Evolutionary conservation across 1,140 invertebrate species (phyloP), one percentile per base, ranked within the genome.

Genomic region (Dufourea novaeangliae): DNA sequence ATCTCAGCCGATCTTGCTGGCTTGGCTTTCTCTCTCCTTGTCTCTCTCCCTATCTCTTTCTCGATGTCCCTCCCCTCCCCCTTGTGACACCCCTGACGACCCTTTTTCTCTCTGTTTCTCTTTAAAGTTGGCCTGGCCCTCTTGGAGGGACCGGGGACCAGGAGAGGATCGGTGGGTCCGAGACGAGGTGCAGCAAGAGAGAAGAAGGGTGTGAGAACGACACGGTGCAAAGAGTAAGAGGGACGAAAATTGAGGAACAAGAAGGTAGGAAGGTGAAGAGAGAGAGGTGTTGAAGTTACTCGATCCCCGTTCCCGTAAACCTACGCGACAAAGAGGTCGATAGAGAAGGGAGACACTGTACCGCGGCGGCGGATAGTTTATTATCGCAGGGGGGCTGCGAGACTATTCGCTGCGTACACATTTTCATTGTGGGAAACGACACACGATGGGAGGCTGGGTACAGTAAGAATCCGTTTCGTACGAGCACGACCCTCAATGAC

Each of bases 1-100:
- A 90, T 88, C 85, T 88, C 87, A 79, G 82, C 64, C 85, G 88
- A 88, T 89, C 84, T 79, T 57, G 56, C 73, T 79, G 76, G 68
- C 66, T 83, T 82, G 79, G 32, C 84, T 34, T 73, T 34, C 27
- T 25, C 27, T 68, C 52, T 27, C 59, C 22, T 27, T 20, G n/a
- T 61, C 6, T 22, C 52, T 39, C 50, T 34, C 62, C 50, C 44
- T 22, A 62, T n/a, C 37, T 54, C 46, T 39, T 29, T 56, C 41
- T 37, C 25, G 46, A n/a, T 50, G 4, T 32, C 11, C 11, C 12
- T n/a, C 17, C 17, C 25, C 34, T 54, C n/a, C 11, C 29, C 5
- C 4, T 20, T n/a, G 6, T 4, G 3, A 37, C 20, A 2, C 12
- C 27, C 62, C 29, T 54, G 12, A n/a, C 22, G 25, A 37, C 32